Base-by-base conservation (phyloP, 2,888 invertebrate species). In the Seladonia tumulorum region DNA sequence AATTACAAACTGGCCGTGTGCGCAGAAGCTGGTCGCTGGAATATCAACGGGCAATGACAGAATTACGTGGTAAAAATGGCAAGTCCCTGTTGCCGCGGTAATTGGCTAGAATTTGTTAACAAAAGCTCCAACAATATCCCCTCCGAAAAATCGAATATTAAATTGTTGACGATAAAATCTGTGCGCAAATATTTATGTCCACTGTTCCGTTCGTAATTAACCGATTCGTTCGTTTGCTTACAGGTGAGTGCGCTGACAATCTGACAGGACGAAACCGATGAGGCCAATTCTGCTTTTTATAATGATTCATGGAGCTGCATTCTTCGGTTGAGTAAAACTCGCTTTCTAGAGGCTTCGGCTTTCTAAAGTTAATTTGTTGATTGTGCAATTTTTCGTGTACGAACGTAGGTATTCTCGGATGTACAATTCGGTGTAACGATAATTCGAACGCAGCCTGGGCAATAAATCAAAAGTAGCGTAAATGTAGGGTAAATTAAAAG, bases 1-100 rank as follows among this genome's bases (percentile, higher is more conserved):
- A 74, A 77, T 81, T 81, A 78, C 82, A 49, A 73, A n/a, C 66
- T 29, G 74, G 42, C 45, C 49, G 57, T 22, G 35, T 29, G 29
- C 47, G 53, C 29, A 22, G 76, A 53, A 22, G 75, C 71, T n/a
- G 35, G 63, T 53, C 81, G 45, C 66, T 47, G 25, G 22, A 47
- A 83, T 73, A 76, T 66, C 76, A 57, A 2, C 25, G 35, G 16
- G 14, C 76, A 66, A 66, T n/a, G 35, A 35, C 14, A 47, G 29
- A 66, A 76, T 66, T 76, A 42, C 39, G 39, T 25, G 22, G 39
- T 35, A 68, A 29, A 60, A 39, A 39, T n/a, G 22, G 12, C 39
- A 12, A 39, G 42, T 22, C 39, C 7, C 3, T 16, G 18, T 66
- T 18, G 66, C 2, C 1, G 63, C 0, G 29, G 1, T 63, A 63